A percentile compares a stretch with the other conserved stretches of the same genome.
phyloP scores from a whole-genome alignment of 2,888 invertebrate genomes.

The Autographa pulchrina region DNA sequence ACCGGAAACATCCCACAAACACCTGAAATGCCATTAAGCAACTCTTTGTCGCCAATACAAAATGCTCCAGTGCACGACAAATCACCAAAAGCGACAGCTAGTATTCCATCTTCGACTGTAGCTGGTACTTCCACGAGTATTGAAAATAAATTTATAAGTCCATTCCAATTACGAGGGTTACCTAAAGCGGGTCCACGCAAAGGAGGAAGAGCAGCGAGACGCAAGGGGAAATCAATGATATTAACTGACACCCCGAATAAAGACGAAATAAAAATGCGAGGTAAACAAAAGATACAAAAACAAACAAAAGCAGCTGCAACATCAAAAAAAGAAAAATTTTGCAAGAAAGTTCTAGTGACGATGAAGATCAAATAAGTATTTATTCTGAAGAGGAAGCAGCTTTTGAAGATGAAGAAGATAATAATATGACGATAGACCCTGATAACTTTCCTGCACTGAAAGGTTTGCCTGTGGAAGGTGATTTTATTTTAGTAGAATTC shows the following conservation, averaged over 20 bases:
- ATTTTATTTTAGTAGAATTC: conserved; percentile 42
- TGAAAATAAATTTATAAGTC: conserved; percentile 42
- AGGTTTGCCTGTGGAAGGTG: conserved; percentile 36
- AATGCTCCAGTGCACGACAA: conserved; percentile 10
- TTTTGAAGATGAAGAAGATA: conserved; percentile 39
- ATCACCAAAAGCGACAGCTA: neutral
- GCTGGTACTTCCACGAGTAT: conserved; percentile 8
- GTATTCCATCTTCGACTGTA: conserved; percentile 2
- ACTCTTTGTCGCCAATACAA: conserved; percentile 7
- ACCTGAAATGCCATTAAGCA: conserved; percentile 8
- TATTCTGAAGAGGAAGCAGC: conserved; percentile 48
- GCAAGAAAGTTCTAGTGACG: conserved; percentile 37
- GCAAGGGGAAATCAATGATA: conserved; percentile 60
- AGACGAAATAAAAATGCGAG: conserved; percentile 40
- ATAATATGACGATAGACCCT: conserved; percentile 26
- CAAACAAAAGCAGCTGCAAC: conserved; percentile 33
- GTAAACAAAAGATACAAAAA: conserved; percentile 19
- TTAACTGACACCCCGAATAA: conserved; percentile 64
- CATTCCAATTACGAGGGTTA: conserved; percentile 51
- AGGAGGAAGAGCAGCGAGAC: conserved; percentile 47
- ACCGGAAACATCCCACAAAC: conserved; percentile 1
- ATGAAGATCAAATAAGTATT: conserved; percentile 51
- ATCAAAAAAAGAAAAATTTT: conserved; percentile 46
- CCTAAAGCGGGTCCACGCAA: conserved; percentile 57
- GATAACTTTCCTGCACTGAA: conserved; percentile 22